A percentile compares a stretch with the other conserved stretches of the same genome.
phyloP scores from a whole-genome alignment of 2,797 vertebrate species.

The Cyclopterus lumpus region DNA sequence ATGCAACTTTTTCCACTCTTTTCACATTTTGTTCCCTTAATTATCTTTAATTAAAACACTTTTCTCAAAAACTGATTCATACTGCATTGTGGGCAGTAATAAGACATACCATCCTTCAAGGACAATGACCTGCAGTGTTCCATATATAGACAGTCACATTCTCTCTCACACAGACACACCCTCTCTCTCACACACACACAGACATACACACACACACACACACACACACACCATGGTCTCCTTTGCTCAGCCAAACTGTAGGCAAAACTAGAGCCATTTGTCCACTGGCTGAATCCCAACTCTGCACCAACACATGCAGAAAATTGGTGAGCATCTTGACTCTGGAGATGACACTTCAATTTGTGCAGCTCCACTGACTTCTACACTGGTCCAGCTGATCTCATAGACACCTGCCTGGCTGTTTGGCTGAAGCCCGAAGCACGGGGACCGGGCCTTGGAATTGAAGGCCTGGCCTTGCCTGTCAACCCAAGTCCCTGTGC shows the following conservation, averaged over 20 bases:
- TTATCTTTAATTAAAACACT: constrained; percentile 3
- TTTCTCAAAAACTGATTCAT: constrained; percentile 22
- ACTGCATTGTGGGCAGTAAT: constrained; percentile 23
- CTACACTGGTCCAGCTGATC: constrained; percentile 43
- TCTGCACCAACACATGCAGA: constrained; percentile 82
- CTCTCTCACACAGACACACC: constrained; percentile 20
- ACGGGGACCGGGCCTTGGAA: constrained; percentile 68
- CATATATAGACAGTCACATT: constrained; percentile 28
- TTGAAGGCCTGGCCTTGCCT: constrained; percentile 62
- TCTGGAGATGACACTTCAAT: constrained; percentile 85
- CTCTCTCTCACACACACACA: constrained; percentile 16
- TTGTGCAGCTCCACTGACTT: constrained; percentile 82
- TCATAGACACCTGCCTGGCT: constrained; percentile 77
- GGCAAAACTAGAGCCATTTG: constrained; percentile 77
- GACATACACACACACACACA: constrained; percentile 35
- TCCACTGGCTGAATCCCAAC: constrained; percentile 79
- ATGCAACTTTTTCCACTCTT: neutral
- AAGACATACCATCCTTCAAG: constrained; percentile 42
- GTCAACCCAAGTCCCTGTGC: constrained; percentile 64
- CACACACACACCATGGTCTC: constrained; percentile 48
- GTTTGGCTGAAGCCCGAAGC: constrained; percentile 68
- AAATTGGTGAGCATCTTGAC: constrained; percentile 86
- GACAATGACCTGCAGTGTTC: constrained; percentile 53
- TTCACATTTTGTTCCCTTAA: constrained; percentile 8
- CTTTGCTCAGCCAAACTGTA: constrained; percentile 71